Evolutionary conservation across 2,888 invertebrate genomes (phyloP), one percentile per base, ranked within the genome.

Genomic region (Silvanus unidentatus): DNA sequence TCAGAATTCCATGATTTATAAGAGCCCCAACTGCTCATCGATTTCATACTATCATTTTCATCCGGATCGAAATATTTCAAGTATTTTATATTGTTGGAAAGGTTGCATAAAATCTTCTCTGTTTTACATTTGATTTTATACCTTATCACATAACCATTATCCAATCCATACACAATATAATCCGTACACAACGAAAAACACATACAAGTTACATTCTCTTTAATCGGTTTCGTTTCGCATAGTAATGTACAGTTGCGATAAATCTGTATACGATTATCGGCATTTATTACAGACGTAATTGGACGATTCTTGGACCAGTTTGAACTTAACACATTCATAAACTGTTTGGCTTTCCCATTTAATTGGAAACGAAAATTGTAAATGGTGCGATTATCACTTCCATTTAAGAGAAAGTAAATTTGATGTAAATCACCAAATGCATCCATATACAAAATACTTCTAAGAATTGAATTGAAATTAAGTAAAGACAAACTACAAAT

Each of bases 131-230:
- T 60, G 34, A 64, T 55, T 28, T 63, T 55, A 47, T 60, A 66
- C 28, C 56, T 54, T 5, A 50, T 52, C 1, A 70, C 54, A 30
- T 60, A 47, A 2, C 70, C 70, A 41, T 54, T 60, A 44, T 56
- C 55, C 28, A 64, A 53, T 10, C 68, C 68, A 16, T 65, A 62
- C 22, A 65, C 57, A n/a, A 69, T 52, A 43, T 57, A 53, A 41
- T 63, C 59, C 4, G 66, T 68, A 40, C 59, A 60, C n/a, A 53
- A 47, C 2, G 66, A 63, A 46, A 70, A 65, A 34, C 59, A 55
- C 10, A 64, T 57, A 35, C 56, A 55, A n/a, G 54, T 65, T 35
- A 67, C 57, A 14, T 52, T 41, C 1, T 54, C 50, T 3, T 37
- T 14, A 16, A 62, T 47, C 3, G 29, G 37, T 3, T 58, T 54